A percentile compares a stretch with the other conserved stretches of the same genome.
These are phyloP conservation scores for Typhlichthys subterraneus DNA, from an alignment of 2,797 vertebrate genomes.

Conservation along the genomic window DNA sequence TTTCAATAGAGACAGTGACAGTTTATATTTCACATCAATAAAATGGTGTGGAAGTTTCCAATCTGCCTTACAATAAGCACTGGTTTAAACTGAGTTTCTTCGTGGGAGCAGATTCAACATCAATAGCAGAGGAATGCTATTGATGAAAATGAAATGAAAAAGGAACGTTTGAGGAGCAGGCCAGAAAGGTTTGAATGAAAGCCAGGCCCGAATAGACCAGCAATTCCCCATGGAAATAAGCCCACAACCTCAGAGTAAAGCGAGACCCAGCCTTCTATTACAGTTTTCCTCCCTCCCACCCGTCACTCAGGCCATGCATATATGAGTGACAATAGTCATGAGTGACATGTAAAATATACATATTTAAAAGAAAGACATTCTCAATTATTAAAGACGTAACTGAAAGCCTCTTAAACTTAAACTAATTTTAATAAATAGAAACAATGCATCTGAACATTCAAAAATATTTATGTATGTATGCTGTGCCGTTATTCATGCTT, in stretches of 20 bases:
- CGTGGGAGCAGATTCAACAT: slow-evolving; percentile 4
- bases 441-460: slow-evolving; percentile 2
- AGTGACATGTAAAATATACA: not conserved
- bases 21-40: not conserved
- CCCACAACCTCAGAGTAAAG: slow-evolving; percentile 11
- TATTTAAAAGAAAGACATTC: not conserved
- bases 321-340: slow-evolving; percentile 13
- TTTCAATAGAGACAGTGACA: not conserved
- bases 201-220: slow-evolving; percentile 28
- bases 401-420: too few relatives aligned
- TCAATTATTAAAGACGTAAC: not conserved
- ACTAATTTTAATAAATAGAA: not conserved
- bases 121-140: slow-evolving; percentile 19
- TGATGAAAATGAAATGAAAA: slow-evolving; percentile 16
- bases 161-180: not conserved
- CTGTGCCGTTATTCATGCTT: slow-evolving; percentile 29
- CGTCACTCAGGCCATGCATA: slow-evolving; percentile 3
- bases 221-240: slow-evolving; percentile 14
- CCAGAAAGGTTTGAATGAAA: slow-evolving; percentile 9
- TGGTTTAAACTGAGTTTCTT: slow-evolving; percentile 2
- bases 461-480: slow-evolving; percentile 5
- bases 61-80: slow-evolving; percentile 5
- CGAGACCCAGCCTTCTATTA: not conserved
- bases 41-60: slow-evolving; percentile 4
- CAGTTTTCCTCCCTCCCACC: slow-evolving; percentile 4